phyloP scores from a whole-genome alignment of 37 sponge, comb jelly and placozoan genomes.

The Agelas oroides region DNA sequence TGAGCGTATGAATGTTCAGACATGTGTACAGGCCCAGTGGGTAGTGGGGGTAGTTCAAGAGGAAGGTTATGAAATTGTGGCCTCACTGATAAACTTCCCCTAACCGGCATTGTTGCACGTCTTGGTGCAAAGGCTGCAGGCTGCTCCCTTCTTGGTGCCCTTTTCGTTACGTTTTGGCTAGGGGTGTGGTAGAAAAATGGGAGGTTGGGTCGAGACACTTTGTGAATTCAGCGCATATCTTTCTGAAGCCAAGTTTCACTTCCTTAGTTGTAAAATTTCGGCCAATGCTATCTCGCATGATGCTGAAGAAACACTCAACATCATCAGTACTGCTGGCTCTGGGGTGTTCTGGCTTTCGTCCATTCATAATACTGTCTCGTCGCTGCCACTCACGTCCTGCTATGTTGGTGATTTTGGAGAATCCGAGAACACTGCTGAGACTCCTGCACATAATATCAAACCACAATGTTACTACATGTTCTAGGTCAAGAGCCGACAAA shows the following conservation, averaged over 20 bases:
- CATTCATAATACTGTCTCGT: not conserved
- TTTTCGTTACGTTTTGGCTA: too few relatives aligned
- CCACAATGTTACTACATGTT: too few relatives aligned
- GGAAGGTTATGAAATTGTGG: conserved; percentile 7
- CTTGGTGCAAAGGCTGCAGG: conserved; percentile 27
- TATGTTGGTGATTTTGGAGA: conserved; percentile 29
- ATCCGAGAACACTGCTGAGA: conserved; percentile 5
- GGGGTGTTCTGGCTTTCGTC: conserved; percentile 14
- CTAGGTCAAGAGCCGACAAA: too few relatives aligned
- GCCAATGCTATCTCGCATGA: conserved; percentile 21
- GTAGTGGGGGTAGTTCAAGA: conserved; percentile 5
- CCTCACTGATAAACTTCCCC: conserved; percentile 1
- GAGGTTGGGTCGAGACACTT: conserved; percentile 24
- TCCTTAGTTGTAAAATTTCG: conserved; percentile 9
- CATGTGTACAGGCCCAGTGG: not conserved
- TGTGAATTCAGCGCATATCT: conserved; percentile 16
- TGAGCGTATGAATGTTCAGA: conserved; percentile 12
- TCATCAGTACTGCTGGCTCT: conserved; percentile 53
- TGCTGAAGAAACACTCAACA: conserved; percentile 39
- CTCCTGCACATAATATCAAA: conserved; percentile 20
- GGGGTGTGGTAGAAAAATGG: conserved; percentile 34
- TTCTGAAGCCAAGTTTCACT: not conserved
- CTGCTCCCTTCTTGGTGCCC: conserved; percentile 15
- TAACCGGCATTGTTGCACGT: conserved; percentile 7
- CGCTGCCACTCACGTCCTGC: conserved; percentile 33